Percentiles rank a stretch among this genome's conserved stretches.
phyloP scores from a whole-genome alignment of 2,888 invertebrate species.

The Timema cristinae region DNA sequence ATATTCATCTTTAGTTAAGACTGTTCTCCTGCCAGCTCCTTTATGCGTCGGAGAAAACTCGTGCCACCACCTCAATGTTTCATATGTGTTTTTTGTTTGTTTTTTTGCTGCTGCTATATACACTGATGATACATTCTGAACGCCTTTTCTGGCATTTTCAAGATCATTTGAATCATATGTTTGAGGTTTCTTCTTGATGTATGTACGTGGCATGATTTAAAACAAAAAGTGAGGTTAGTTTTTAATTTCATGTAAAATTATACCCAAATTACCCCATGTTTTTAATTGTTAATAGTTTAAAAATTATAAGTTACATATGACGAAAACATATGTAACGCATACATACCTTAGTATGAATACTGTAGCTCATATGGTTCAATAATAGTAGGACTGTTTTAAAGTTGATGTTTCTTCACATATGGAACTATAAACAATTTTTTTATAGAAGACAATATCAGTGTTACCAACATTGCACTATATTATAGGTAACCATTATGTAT shows the following conservation, averaged over 20 bases:
- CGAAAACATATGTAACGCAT: background rate
- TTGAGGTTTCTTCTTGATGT: background rate
- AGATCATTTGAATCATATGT: background rate
- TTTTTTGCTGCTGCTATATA: constrained; percentile 9
- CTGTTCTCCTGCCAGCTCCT: constrained; percentile 10
- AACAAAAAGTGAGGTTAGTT: background rate
- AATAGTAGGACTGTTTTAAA: too few relatives aligned
- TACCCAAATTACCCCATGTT: constrained; percentile 9
- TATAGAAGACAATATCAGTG: too few relatives aligned
- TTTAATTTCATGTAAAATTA: background rate
- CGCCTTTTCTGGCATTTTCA: constrained; percentile 4
- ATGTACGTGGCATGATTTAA: constrained; percentile 11
- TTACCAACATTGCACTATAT: too few relatives aligned
- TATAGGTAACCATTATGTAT: too few relatives aligned
- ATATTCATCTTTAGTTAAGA: background rate
- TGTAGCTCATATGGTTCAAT: too few relatives aligned
- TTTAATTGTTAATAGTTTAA: background rate
- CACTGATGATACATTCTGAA: background rate
- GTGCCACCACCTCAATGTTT: constrained; percentile 5
- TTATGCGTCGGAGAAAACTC: background rate
- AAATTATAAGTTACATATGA: background rate
- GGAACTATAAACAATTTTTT: too few relatives aligned
- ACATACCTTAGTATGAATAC: background rate
- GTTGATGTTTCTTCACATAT: too few relatives aligned
- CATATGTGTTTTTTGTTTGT: background rate